These are phyloP conservation scores for Lycophotia porphyrea DNA, from an alignment of 2,888 invertebrate species.

Conservation along the genomic window DNA sequence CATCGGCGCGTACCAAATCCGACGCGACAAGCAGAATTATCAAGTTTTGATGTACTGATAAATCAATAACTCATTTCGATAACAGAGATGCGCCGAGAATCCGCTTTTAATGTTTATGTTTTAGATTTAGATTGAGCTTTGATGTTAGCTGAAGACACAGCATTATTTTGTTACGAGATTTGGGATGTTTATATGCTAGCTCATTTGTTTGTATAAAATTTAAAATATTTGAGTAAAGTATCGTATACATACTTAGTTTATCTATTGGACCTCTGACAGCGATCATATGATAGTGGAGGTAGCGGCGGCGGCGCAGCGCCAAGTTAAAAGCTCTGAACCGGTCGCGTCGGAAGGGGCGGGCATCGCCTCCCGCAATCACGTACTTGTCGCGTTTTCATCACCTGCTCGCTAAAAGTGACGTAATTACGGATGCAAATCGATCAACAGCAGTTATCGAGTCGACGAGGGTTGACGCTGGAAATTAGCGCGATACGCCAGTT, in stretches of 20 bases:
- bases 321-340: constrained; percentile 84
- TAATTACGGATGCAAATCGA: constrained; percentile 90
- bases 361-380: constrained; percentile 84
- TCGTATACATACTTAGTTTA: constrained; percentile 39
- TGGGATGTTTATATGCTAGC: neutral
- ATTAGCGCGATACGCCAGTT: constrained; percentile 87
- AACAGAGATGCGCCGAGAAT: constrained; percentile 68
- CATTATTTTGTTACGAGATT: constrained; percentile 13
- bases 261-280: constrained; percentile 58
- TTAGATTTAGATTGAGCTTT: constrained; percentile 45
- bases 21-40: constrained; percentile 86
- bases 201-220: constrained; percentile 10
- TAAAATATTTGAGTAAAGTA: constrained; percentile 19
- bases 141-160: constrained; percentile 18
- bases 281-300: constrained; percentile 67
- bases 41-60: constrained; percentile 87
- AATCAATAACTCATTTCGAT: constrained; percentile 85
- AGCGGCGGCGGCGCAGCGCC: constrained; percentile 56
- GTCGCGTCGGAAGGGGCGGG: constrained; percentile 85
- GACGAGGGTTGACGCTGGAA: constrained; percentile 87
- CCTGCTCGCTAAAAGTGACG: constrained; percentile 88
- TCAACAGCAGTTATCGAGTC: constrained; percentile 87
- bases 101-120: constrained; percentile 46
- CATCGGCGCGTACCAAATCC: constrained; percentile 83
- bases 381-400: constrained; percentile 90